These are phyloP conservation scores for Drosophila kepulauana DNA, from an alignment of 1,140 invertebrate genomes.

Conservation along the genomic window DNA sequence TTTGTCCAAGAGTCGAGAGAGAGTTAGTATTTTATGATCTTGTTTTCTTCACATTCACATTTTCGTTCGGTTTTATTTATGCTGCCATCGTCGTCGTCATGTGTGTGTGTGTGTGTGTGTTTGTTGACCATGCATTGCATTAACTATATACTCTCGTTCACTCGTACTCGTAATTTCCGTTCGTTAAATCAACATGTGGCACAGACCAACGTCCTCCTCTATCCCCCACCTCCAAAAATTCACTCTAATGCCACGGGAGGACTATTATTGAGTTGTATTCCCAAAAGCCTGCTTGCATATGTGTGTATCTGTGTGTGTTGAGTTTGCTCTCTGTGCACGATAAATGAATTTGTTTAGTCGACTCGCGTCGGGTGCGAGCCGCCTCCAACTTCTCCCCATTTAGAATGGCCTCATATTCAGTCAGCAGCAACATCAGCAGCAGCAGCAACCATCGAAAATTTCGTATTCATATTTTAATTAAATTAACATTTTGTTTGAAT, in stretches of 20 bases:
- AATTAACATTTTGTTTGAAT: constrained; percentile 80
- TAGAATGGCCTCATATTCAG: constrained; percentile 35
- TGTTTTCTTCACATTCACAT: constrained; percentile 65
- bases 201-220: constrained; percentile 12
- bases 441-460: constrained; percentile 49
- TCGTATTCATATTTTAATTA: constrained; percentile 80
- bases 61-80: constrained; percentile 56
- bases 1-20: constrained; percentile 30
- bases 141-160: constrained; percentile 45
- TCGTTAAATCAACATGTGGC: constrained; percentile 76
- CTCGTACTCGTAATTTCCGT: constrained; percentile 66
- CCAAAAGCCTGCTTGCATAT: constrained; percentile 30
- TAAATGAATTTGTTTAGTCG: constrained; percentile 76
- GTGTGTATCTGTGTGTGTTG: constrained; percentile 14
- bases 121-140: constrained; percentile 74
- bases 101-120: constrained; percentile 26
- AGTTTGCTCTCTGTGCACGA: constrained; percentile 43
- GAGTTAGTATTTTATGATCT: constrained; percentile 60
- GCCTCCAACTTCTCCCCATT: constrained; percentile 39
- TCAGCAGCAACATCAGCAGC: constrained; percentile 1
- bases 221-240: constrained; percentile 14
- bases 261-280: constrained; percentile 46
- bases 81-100: constrained; percentile 41
- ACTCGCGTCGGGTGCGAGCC: constrained; percentile 60
- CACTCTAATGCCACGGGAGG: constrained; percentile 24